phyloP scores from a whole-genome alignment of 1,140 invertebrate genomes.

The Aplysia californica region DNA sequence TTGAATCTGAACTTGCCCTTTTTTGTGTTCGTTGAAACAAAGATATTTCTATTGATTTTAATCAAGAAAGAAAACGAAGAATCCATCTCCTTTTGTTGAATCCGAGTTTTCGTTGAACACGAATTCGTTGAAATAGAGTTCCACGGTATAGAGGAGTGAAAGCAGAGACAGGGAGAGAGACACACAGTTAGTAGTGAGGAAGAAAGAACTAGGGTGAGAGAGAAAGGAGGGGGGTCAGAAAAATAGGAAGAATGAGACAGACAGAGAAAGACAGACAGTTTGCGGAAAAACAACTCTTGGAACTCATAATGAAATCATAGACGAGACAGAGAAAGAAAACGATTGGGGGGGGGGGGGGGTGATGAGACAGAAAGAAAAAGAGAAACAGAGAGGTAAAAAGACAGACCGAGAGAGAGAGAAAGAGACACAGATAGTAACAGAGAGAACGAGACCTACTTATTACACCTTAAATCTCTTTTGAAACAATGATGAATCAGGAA shows the following conservation, averaged over 20 bases:
- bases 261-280: neutral
- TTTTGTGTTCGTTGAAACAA: too few species aligned
- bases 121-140: neutral
- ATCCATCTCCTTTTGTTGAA: too few species aligned
- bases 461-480: too few species aligned
- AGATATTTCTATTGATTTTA: too few species aligned
- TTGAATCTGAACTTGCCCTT: too few species aligned
- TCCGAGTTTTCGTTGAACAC: too few species aligned
- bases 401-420: conserved; percentile 7
- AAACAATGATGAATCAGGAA: neutral
- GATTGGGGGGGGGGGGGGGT: too few species aligned
- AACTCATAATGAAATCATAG: neutral
- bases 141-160: neutral
- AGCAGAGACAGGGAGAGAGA: neutral
- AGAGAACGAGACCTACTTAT: neutral
- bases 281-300: neutral
- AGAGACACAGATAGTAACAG: neutral
- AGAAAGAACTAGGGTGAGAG: conserved; percentile 9
- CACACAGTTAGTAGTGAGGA: too few species aligned
- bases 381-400: conserved; percentile 7
- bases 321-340: neutral
- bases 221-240: conserved; percentile 9
- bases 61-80: neutral
- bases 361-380: conserved; percentile 1
- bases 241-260: neutral